These are phyloP conservation scores for Microcebus ravelobensis DNA, from an alignment of 2,113 vertebrate genomes.

Conservation along the genomic window DNA sequence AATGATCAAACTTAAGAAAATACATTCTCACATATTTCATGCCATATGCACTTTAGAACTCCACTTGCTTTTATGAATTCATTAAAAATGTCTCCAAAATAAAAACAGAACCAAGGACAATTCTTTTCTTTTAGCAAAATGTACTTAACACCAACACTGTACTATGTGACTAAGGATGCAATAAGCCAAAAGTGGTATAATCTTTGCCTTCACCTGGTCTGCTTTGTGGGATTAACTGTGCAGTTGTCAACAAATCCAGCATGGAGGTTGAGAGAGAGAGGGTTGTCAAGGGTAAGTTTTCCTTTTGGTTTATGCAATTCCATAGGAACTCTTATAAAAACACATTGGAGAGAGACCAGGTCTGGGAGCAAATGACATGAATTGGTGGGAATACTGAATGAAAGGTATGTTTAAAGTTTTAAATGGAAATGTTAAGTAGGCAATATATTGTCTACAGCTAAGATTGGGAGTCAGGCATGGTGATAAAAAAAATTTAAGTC, in stretches of 20 bases:
- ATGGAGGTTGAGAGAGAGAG: neutral
- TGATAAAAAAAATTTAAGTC: neutral
- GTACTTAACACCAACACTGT: neutral
- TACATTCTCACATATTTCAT: neutral
- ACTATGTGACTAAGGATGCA: neutral
- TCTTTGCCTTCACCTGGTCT: neutral
- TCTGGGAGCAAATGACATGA: neutral
- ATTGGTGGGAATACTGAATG: neutral
- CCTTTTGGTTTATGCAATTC: neutral
- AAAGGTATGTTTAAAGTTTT: neutral
- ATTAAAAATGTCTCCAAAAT: slow-evolving; percentile 20
- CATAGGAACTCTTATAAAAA: neutral
- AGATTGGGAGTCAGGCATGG: neutral
- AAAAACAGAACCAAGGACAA: neutral
- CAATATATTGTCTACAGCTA: neutral
- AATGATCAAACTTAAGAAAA: slow-evolving; percentile 45
- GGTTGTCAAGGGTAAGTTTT: neutral
- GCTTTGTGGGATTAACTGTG: neutral
- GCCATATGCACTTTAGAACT: neutral
- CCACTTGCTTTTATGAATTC: slow-evolving; percentile 23
- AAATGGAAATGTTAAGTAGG: neutral
- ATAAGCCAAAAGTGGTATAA: neutral
- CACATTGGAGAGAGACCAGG: rapidly evolving
- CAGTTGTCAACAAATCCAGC: neutral
- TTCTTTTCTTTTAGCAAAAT: neutral